phyloP scores from a whole-genome alignment of 1,140 invertebrate genomes.

The Cyrtorhinus lividipennis region DNA sequence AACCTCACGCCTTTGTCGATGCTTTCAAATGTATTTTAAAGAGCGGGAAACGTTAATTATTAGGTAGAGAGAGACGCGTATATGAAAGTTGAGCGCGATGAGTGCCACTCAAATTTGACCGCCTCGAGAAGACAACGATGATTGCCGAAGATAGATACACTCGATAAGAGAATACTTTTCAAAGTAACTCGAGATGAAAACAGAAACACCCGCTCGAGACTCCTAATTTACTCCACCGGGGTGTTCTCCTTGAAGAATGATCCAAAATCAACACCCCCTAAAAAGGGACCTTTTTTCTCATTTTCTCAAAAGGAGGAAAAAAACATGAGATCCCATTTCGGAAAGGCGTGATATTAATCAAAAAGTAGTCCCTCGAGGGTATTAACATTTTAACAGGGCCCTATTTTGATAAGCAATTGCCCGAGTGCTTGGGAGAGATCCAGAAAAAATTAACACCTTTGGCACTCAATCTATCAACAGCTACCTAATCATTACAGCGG shows the following conservation, averaged over 20 bases:
- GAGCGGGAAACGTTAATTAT: slow-evolving; percentile 2
- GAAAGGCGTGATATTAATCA: background rate
- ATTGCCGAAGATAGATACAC: background rate
- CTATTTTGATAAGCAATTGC: background rate
- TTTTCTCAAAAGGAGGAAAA: background rate
- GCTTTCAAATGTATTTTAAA: background rate
- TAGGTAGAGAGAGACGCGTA: background rate
- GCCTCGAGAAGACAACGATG: background rate
- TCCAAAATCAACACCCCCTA: slow-evolving; percentile 7
- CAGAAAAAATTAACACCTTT: slow-evolving; percentile 13
- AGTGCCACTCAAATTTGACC: background rate
- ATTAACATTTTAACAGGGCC: slow-evolving; percentile 13
- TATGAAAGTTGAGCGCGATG: background rate
- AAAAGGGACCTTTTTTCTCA: too few species aligned
- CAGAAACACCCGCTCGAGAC: background rate
- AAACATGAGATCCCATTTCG: slow-evolving; percentile 5
- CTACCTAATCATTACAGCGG: slow-evolving; percentile 8
- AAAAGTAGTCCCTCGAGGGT: background rate
- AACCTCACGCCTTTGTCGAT: background rate
- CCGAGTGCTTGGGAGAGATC: background rate
- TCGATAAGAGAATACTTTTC: background rate
- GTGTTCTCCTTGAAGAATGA: background rate
- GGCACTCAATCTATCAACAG: slow-evolving; percentile 9
- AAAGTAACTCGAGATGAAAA: background rate
- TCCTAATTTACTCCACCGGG: background rate